Evolutionary conservation across 2,797 vertebrate genomes (phyloP), one percentile per base, ranked within the genome.

Genomic region (Pangasius sanitwongsei): DNA sequence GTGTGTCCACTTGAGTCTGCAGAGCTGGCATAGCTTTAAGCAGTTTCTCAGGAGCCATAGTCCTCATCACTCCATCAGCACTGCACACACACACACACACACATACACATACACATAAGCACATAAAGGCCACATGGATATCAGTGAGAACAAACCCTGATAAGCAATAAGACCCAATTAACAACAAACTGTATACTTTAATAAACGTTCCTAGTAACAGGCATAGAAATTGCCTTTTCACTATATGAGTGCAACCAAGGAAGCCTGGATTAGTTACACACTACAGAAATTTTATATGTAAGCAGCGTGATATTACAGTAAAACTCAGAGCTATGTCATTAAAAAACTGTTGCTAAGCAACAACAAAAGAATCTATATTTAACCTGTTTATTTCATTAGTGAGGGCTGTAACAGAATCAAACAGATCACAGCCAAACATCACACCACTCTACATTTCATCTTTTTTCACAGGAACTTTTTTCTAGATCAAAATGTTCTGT

Each of bases 11-110:
- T 92, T 99, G 97, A 93, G 97, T 98, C 96, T 99, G 99, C 67
- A 99, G 95, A 89, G 99, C 97, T 77, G 99, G 98, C 98, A 99
- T 99, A 92, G 97, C 98, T 96, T 99, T 99, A 93, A 99, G 95
- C 85, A 99, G 96, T 95, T 99, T 99, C 93, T 99, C 99, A 34
- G 98, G 97, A 94, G 96, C 97, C 98, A 99, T 99, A 72, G 97
- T 99, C 93, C 98, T 97, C 99, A 99, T 99, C 74, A 99, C 98
- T 25, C 99, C 99, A 1, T 99, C 99, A 67, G 98, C 97, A 74
- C 99, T 99, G 92, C 63, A 92, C 67, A 31, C 5, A 94, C 37
- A 93, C n/a, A 61, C 65, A 70, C 61, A 61, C 12, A 85, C 18
- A 84, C 57, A 87, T n/a, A 6, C 31, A 48, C 41, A 53, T 3